Conservation (phyloP, 2,888 invertebrate species). For the Tiphia femorata region DNA sequence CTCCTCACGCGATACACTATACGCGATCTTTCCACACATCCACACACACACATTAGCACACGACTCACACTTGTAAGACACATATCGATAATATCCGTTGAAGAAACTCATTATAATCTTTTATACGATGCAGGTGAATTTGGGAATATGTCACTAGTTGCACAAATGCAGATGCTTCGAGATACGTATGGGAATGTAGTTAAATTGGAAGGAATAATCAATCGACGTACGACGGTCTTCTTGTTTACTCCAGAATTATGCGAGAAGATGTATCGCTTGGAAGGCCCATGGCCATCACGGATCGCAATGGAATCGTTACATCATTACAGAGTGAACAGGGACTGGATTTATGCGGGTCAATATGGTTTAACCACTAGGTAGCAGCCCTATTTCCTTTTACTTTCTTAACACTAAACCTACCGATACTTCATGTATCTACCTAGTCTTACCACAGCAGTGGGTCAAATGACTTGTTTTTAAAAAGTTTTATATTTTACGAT, state of each 20-base stretch:
- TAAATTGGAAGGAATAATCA: conserved; percentile 64
- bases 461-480: conserved; percentile 20
- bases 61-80: too few relatives aligned
- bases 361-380: conserved; percentile 36
- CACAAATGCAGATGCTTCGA: conserved; percentile 44
- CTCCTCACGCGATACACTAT: too few relatives aligned
- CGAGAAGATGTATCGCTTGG: conserved; percentile 66
- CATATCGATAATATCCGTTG: too few relatives aligned
- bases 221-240: conserved; percentile 45
- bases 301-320: conserved; percentile 62
- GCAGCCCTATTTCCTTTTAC: too few relatives aligned
- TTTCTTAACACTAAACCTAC: conserved; percentile 15
- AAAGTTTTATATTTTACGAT: conserved; percentile 10
- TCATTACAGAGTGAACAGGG: conserved; percentile 65
- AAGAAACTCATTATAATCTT: too few relatives aligned
- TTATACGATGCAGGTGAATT: conserved; percentile 45
- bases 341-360: conserved; percentile 63
- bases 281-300: conserved; percentile 69
- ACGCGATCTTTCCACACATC: too few relatives aligned
- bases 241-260: conserved; percentile 51
- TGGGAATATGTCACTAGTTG: conserved; percentile 21
- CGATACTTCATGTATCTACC: conserved; percentile 19
- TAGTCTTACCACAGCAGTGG: conserved; percentile 19
- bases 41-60: too few relatives aligned
- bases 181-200: conserved; percentile 68